Conservation (phyloP, 1,140 invertebrate species). For the Aphaenogaster ashmeadi region DNA sequence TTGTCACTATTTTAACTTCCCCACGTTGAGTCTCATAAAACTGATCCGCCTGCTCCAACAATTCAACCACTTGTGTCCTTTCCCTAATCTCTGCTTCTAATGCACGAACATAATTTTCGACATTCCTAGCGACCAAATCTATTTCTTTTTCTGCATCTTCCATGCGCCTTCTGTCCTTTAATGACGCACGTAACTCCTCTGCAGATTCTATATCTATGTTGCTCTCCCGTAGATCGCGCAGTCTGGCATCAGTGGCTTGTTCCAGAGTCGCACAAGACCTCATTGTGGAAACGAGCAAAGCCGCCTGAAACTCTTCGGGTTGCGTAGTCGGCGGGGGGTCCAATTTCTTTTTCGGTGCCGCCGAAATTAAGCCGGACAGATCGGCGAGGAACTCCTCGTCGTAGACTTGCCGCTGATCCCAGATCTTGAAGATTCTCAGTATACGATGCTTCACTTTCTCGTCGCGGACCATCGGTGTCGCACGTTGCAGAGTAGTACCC, state of each 20-base stretch:
- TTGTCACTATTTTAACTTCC: conserved; percentile 97
- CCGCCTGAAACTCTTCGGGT: conserved; percentile 86
- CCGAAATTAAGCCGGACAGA: conserved; percentile 92
- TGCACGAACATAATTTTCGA: conserved; percentile 93
- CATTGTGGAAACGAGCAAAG: conserved; percentile 87
- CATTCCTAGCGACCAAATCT: conserved; percentile 92
- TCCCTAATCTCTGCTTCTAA: conserved; percentile 94
- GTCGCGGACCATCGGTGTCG: conserved; percentile 96
- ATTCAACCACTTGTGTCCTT: conserved; percentile 91
- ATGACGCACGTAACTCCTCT: conserved; percentile 89
- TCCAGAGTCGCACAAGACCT: conserved; percentile 87
- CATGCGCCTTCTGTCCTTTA: conserved; percentile 94
- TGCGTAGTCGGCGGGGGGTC: conserved; percentile 88
- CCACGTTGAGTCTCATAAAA: conserved; percentile 96
- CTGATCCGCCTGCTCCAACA: conserved; percentile 93
- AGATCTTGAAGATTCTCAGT: conserved; percentile 96
- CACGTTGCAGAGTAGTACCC: conserved; percentile 96
- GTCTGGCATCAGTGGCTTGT: conserved; percentile 84
- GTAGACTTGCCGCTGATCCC: conserved; percentile 96
- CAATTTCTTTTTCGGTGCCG: conserved; percentile 91
- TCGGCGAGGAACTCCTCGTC: conserved; percentile 95
- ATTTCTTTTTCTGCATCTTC: conserved; percentile 96
- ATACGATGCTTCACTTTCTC: conserved; percentile 95
- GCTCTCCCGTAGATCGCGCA: conserved; percentile 83
- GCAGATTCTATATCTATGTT: conserved; percentile 88